Evolutionary conservation across 2,797 vertebrate genomes (phyloP), one percentile per base, ranked within the genome.

Genomic region (Enteromius mattozi): DNA sequence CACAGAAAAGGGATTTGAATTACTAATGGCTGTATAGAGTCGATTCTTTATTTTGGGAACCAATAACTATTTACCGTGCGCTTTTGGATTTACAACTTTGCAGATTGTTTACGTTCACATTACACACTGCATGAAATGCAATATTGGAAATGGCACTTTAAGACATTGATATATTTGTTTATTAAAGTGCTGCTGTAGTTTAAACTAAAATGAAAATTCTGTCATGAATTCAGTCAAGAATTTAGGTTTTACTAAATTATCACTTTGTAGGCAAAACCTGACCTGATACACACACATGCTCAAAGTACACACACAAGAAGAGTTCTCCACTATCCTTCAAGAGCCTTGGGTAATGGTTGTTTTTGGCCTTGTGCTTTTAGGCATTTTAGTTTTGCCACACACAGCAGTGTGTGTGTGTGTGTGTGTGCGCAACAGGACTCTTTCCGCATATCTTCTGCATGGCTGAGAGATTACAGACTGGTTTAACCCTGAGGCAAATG

Each of bases 381-480:
- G 40, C 59, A 49, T 10, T 66, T 76, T 27, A 24, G 19, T 45
- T 61, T 59, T 19, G 27, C 35, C 24, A 70, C 56, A 35, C 40
- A 74, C 42, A 33, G 24, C 14, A 80, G 78, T 37, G n/a, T 54
- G 49, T 51, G 51, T 54, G 51, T 61, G 30, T 54, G 82, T 40
- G 33, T 70, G 6, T 49, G 40, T 13, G 56, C 2, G 8, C 4
- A 19, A n/a, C 42, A 51, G 7, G 59, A 27, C 45, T 63, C 4
- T 70, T 49, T 77, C 6, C 61, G 0, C 35, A 56, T 42, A 54
- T 69, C 72, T 85, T 84, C 79, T 81, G 78, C 72, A 82, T 78
- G 86, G 71, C 77, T 84, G 71, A 77, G 24, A 76, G 51, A 87
- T 84, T 77, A 27, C 71, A 76, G 59, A 45, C 56, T 76, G 56